Conservation (phyloP, 2,888 invertebrate species). For the Spialia ferax region DNA sequence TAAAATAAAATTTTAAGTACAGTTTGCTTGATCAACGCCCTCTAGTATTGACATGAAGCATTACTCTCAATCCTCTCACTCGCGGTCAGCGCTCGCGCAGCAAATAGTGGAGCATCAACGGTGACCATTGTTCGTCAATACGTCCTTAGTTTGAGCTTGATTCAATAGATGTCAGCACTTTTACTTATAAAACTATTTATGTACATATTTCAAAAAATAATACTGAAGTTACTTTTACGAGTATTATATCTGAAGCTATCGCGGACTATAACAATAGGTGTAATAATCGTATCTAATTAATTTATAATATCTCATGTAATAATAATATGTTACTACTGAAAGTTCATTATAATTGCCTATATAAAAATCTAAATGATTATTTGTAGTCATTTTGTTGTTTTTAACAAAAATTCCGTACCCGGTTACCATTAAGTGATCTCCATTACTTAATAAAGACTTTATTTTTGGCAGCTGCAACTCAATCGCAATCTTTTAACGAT, state of each 20-base stretch:
- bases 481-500: conserved; percentile 54
- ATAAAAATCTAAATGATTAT: too few species aligned
- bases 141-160: neutral
- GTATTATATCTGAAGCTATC: too few species aligned
- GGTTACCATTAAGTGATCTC: neutral
- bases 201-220: too few species aligned
- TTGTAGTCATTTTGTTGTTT: too few species aligned
- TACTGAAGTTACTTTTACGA: too few species aligned
- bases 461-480: conserved; percentile 55
- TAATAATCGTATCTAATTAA: too few species aligned
- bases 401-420: neutral
- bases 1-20: neutral
- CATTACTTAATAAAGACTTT: conserved; percentile 13
- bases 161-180: neutral
- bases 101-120: neutral
- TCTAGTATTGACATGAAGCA: conserved; percentile 10
- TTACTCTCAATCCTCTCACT: neutral
- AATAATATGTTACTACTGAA: too few species aligned
- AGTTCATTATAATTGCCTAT: too few species aligned
- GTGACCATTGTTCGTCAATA: neutral
- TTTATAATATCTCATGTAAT: too few species aligned
- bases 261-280: too few species aligned
- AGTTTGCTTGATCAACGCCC: conserved; percentile 8
- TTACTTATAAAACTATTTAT: too few species aligned
- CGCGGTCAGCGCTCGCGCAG: neutral